phyloP scores from a whole-genome alignment of 2,888 invertebrate species.

The Chloroclystis v-ata region DNA sequence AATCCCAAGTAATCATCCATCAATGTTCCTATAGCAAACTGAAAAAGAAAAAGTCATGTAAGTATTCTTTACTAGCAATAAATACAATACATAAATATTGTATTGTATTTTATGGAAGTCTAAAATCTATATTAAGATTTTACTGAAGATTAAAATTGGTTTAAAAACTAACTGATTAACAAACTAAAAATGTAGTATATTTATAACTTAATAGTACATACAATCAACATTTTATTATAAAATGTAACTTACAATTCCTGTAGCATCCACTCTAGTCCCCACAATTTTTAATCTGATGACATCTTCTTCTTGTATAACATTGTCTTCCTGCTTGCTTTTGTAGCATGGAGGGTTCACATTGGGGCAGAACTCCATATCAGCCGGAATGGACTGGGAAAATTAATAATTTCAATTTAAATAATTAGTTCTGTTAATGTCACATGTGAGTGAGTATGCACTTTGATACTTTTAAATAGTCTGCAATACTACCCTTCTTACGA shows the following conservation, averaged over 20 bases:
- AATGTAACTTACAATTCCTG: slow-evolving; percentile 92
- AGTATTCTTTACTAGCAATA: too few species aligned
- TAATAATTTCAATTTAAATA: slow-evolving; percentile 9
- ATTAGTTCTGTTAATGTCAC: too few species aligned
- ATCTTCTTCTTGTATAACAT: slow-evolving; percentile 97
- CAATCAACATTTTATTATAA: not conserved
- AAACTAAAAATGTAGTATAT: too few species aligned
- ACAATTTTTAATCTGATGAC: slow-evolving; percentile 99
- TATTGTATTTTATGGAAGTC: too few species aligned
- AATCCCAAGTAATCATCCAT: slow-evolving; percentile 99
- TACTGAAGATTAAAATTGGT: too few species aligned
- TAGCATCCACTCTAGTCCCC: slow-evolving; percentile 98
- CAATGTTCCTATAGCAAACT: slow-evolving; percentile 99
- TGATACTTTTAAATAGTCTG: too few species aligned
- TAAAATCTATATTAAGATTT: too few species aligned
- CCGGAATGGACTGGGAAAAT: slow-evolving; percentile 91
- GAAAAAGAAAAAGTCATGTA: slow-evolving; percentile 53
- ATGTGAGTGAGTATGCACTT: too few species aligned
- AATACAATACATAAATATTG: too few species aligned
- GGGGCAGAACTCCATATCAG: slow-evolving; percentile 99
- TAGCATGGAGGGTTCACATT: slow-evolving; percentile 98
- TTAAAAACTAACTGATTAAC: too few species aligned
- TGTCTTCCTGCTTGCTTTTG: slow-evolving; percentile 98
- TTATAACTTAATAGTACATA: too few species aligned
- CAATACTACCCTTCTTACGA: too few species aligned